Evolutionary conservation across 2,113 vertebrate genomes (phyloP).

Genomic region (Siniperca chuatsi): DNA sequence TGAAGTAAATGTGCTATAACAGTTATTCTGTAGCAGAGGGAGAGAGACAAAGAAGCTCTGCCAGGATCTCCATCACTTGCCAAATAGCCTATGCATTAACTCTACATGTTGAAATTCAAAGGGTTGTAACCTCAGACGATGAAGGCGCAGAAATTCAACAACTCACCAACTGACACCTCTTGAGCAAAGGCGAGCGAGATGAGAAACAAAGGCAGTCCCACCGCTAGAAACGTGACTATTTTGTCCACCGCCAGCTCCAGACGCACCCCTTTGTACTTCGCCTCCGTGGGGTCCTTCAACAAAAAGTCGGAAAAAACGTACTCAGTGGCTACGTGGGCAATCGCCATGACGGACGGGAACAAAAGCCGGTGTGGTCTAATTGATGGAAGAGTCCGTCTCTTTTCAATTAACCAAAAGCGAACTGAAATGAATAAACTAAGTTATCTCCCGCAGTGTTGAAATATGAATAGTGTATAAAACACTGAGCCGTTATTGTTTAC

Average conservation of each 20-base stretch:
- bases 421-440: too few species aligned
- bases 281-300: conserved; percentile 90
- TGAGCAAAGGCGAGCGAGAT: conserved; percentile 97
- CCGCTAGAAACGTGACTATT: conserved; percentile 91
- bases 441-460: neutral
- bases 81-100: neutral
- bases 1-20: neutral
- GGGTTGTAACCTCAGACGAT: neutral
- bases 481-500: conserved; percentile 13
- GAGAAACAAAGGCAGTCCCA: conserved; percentile 94
- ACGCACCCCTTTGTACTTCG: conserved; percentile 92
- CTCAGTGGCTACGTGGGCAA: conserved; percentile 94
- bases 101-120: neutral
- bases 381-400: neutral
- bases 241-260: conserved; percentile 94
- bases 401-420: neutral
- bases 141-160: neutral
- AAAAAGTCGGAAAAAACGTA: conserved; percentile 97
- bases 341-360: conserved; percentile 87
- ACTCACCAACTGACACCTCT: conserved; percentile 94
- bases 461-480: neutral
- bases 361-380: conserved; percentile 41
- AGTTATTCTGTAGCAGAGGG: neutral
- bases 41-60: neutral
- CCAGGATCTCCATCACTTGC: too few species aligned